phyloP scores from a whole-genome alignment of 2,797 vertebrate genomes.

The Neostethus bicornis region DNA sequence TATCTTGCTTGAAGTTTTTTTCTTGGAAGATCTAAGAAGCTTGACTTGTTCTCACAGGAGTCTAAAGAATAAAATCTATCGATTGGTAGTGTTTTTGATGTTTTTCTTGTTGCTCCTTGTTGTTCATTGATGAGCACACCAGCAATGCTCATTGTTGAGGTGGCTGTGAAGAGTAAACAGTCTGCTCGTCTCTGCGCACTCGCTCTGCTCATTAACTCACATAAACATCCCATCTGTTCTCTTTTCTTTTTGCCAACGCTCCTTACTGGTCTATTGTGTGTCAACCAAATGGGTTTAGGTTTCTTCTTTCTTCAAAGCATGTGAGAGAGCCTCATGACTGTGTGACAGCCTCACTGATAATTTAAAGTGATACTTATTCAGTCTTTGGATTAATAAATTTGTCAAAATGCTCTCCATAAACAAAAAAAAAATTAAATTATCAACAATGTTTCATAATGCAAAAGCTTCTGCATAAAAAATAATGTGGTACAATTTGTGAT shows the following conservation, averaged over 20 bases:
- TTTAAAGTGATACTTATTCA: slow-evolving; percentile 4
- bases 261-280: slow-evolving; percentile 31
- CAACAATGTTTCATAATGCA: neutral
- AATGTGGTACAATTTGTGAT: too few species aligned
- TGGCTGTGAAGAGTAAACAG: slow-evolving; percentile 47
- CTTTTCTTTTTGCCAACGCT: slow-evolving; percentile 47
- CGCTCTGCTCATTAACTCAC: slow-evolving; percentile 66
- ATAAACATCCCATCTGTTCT: slow-evolving; percentile 74
- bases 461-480: neutral
- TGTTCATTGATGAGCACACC: slow-evolving; percentile 54
- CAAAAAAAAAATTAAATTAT: neutral
- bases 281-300: slow-evolving; percentile 39
- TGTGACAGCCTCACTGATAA: slow-evolving; percentile 24
- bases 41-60: slow-evolving; percentile 24
- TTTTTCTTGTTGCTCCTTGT: slow-evolving; percentile 23
- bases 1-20: slow-evolving; percentile 20
- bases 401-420: slow-evolving; percentile 1
- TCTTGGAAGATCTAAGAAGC: slow-evolving; percentile 36
- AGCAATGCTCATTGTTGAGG: slow-evolving; percentile 20
- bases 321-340: slow-evolving; percentile 29
- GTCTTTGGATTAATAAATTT: neutral
- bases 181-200: slow-evolving; percentile 61
- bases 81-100: slow-evolving; percentile 44
- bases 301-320: slow-evolving; percentile 42
- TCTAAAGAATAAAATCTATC: slow-evolving; percentile 15